These are phyloP conservation scores for Andrena fulva DNA, from an alignment of 2,888 invertebrate species.

Conservation along the genomic window DNA sequence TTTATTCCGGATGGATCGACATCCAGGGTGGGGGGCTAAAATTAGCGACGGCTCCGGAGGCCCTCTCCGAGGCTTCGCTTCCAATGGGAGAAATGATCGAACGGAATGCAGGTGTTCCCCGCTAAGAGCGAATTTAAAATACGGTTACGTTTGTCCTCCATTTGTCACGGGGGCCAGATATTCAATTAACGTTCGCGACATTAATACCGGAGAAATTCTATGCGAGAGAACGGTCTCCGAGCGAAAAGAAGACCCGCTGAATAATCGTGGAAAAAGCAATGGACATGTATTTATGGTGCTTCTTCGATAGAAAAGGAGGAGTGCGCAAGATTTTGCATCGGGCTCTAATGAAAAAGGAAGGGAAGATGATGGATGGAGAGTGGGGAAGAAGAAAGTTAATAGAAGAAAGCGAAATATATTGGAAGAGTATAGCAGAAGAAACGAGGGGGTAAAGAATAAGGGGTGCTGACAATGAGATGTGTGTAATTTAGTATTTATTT, in stretches of 20 bases:
- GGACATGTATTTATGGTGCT: no score
- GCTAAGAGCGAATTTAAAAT: constrained; percentile 51
- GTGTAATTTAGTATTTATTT: no score
- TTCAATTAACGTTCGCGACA: constrained; percentile 46
- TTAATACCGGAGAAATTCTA: constrained; percentile 25
- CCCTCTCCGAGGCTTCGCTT: constrained; percentile 13
- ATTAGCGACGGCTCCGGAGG: constrained; percentile 44
- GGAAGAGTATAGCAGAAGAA: no score
- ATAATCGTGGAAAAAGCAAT: background rate
- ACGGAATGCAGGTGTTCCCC: constrained; percentile 31
- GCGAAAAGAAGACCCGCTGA: background rate
- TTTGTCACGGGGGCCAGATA: constrained; percentile 40
- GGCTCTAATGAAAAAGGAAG: no score
- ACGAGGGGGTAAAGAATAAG: no score
- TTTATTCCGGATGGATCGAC: constrained; percentile 53
- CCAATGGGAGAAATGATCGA: constrained; percentile 30
- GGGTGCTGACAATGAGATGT: no score
- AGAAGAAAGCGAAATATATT: no score
- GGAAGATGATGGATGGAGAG: no score
- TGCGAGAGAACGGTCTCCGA: constrained; percentile 4
- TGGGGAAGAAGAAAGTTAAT: no score
- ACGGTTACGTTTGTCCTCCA: constrained; percentile 17
- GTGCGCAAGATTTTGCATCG: no score
- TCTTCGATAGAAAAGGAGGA: no score
- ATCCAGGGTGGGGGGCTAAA: constrained; percentile 39